These are phyloP conservation scores for Drosophila quasianomalipes DNA, from an alignment of 2,888 invertebrate species.

Conservation along the genomic window DNA sequence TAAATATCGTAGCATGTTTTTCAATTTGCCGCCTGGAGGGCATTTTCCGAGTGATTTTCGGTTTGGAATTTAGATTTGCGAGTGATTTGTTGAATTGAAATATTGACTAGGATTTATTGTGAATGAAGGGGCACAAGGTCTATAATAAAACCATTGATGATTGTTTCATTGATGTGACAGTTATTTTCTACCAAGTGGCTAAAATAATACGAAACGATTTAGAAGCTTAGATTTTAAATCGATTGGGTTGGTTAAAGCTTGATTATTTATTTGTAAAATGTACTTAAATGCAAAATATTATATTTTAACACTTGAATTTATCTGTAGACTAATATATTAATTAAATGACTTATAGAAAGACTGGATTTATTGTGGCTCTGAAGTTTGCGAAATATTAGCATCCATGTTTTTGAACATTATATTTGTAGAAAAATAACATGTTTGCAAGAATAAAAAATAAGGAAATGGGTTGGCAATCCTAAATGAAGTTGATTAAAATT, in stretches of 20 bases:
- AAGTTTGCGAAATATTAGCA: neutral
- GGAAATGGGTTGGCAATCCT: neutral
- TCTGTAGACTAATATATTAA: neutral
- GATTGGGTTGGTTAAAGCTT: neutral
- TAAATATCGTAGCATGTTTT: slow-evolving; percentile 64
- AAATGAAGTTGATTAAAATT: neutral
- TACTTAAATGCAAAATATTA: neutral
- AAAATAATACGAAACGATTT: neutral
- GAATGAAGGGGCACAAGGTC: slow-evolving; percentile 36
- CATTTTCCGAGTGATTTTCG: slow-evolving; percentile 51
- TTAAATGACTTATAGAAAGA: neutral
- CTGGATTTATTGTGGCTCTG: neutral
- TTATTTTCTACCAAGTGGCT: neutral
- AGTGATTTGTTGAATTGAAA: slow-evolving; percentile 40
- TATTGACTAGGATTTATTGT: slow-evolving; percentile 41
- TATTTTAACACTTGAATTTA: neutral
- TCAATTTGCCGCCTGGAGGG: slow-evolving; percentile 68
- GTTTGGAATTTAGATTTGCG: slow-evolving; percentile 51
- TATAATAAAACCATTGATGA: slow-evolving; percentile 11
- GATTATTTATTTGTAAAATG: neutral
- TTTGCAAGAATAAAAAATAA: neutral
- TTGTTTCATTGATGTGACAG: neutral
- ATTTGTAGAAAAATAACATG: neutral
- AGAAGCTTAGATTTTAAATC: neutral
- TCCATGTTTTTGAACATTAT: neutral